Percentiles rank a stretch among this genome's conserved stretches.
Evolutionary conservation across 2,113 vertebrate species (phyloP).

Genomic region (Haplotaxodon microlepis): DNA sequence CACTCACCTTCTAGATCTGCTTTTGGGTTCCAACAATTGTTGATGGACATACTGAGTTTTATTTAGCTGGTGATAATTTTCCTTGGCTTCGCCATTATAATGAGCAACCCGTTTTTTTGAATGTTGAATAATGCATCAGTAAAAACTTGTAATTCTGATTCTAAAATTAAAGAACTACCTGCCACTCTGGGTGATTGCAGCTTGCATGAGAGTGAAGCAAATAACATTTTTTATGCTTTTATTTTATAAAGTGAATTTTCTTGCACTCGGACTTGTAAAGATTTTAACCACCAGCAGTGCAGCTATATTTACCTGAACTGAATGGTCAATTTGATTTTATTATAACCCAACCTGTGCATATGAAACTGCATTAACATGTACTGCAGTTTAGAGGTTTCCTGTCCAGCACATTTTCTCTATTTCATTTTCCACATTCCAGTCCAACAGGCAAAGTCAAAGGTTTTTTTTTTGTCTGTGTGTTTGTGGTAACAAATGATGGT

Average conservation of each 20-base stretch:
- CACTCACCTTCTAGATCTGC: neutral
- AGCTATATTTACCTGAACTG: neutral
- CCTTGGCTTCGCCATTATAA: neutral
- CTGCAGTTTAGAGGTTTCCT: neutral
- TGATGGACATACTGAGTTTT: neutral
- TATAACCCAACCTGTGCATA: neutral
- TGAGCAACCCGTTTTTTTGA: neutral
- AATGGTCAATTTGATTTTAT: neutral
- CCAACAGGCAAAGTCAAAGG: conserved; percentile 20
- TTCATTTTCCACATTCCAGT: conserved; percentile 27
- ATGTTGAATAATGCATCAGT: neutral
- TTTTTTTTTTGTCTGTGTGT: neutral
- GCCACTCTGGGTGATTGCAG: neutral
- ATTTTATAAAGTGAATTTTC: neutral
- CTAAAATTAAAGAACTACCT: neutral
- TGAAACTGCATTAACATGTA: neutral
- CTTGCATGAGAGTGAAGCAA: neutral
- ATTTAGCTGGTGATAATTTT: neutral
- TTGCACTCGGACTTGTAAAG: neutral
- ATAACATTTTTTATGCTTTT: neutral
- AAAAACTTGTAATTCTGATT: neutral
- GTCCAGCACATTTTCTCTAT: conserved; percentile 12
- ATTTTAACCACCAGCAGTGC: neutral
- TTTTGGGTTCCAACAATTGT: neutral
- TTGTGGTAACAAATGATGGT: conserved; percentile 57